Evolutionary conservation across 2,888 invertebrate genomes (phyloP).

Genomic region (Orthonevra nobilis): DNA sequence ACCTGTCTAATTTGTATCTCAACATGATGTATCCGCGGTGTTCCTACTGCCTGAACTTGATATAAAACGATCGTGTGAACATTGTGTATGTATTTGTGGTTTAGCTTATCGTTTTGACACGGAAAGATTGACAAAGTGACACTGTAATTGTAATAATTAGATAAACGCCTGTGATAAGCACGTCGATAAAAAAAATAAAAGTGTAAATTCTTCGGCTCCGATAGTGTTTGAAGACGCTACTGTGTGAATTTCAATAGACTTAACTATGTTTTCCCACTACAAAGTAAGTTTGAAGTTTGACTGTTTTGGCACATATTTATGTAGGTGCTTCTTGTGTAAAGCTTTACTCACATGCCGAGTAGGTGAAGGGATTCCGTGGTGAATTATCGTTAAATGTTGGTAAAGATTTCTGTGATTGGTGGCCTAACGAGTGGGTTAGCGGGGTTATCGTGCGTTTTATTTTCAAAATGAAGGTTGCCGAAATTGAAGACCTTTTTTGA

Average conservation of each 20-base stretch:
- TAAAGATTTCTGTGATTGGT: too few species aligned
- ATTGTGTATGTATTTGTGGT: conserved; percentile 1
- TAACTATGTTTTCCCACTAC: conserved; percentile 16
- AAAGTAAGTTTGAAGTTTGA: conserved; percentile 41
- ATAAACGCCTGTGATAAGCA: conserved; percentile 6
- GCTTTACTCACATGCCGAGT: too few species aligned
- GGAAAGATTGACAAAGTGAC: conserved; percentile 14
- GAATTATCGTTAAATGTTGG: too few species aligned
- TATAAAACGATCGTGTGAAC: not conserved
- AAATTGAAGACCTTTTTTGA: too few species aligned
- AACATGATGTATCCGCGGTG: conserved; percentile 6
- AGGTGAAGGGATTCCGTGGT: too few species aligned
- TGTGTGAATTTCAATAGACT: conserved; percentile 32
- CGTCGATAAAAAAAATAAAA: too few species aligned
- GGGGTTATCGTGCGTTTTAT: too few species aligned
- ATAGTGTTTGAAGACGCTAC: conserved; percentile 31
- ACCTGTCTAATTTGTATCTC: conserved; percentile 25
- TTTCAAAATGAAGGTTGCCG: too few species aligned
- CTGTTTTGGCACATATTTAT: too few species aligned
- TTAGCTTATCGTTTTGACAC: too few species aligned
- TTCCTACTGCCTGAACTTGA: not conserved
- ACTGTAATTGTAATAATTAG: conserved; percentile 14
- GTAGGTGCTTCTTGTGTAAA: too few species aligned
- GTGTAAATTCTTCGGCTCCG: conserved; percentile 14
- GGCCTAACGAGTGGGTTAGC: too few species aligned